Base-by-base conservation (phyloP, 2,113 vertebrate genomes). In the Pteropus alecto region DNA sequence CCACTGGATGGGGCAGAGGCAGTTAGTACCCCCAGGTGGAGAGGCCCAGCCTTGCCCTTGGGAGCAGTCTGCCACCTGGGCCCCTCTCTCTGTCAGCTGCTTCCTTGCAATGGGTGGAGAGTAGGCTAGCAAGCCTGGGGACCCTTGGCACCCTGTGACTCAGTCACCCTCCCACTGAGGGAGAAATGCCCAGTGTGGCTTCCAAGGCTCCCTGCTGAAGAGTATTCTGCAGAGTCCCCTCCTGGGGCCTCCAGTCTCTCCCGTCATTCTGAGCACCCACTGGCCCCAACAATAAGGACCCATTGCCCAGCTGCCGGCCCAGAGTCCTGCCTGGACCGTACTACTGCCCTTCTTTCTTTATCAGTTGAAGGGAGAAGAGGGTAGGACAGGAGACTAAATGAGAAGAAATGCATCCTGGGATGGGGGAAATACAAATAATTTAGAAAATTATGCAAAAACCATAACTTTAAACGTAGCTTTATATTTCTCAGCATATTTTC, bases 1-100 rank as follows among this genome's bases (percentile, higher is more conserved):
- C 77, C 99, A 99, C 99, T 99, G 76, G 0, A 1, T 35, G 48
- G 68, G 19, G 95, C 85, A 93, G 98, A 96, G 61, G 76, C 2
- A 0, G 70, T 97, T 46, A 96, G 87, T 54, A 56, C 28, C 76
- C 38, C 0, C 0, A 18, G 1, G 15, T 7, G n/a, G n/a, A 43
- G 54, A 65, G 30, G 5, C 89, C 38, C 28, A 0, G 12, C 24
- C 68, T 63, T 24, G 3, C 60, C 33, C 35, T 60, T 1, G 0
- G 73, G 48, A 63, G 24, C 61, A 54, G 54, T 26, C 76, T 51
- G 54, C 26, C 43, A 12, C 38, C 19, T 22, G 19, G 33, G 35
- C 18, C 58, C 68, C 73, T 30, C n/a, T 28, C 41, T 63, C 21
- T 30, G 33, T 68, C 68, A 12, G 21, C 10, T 2, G 2, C 30